These are phyloP conservation scores for Muscidifurax raptorellus DNA, from an alignment of 1,140 invertebrate genomes.

Conservation along the genomic window DNA sequence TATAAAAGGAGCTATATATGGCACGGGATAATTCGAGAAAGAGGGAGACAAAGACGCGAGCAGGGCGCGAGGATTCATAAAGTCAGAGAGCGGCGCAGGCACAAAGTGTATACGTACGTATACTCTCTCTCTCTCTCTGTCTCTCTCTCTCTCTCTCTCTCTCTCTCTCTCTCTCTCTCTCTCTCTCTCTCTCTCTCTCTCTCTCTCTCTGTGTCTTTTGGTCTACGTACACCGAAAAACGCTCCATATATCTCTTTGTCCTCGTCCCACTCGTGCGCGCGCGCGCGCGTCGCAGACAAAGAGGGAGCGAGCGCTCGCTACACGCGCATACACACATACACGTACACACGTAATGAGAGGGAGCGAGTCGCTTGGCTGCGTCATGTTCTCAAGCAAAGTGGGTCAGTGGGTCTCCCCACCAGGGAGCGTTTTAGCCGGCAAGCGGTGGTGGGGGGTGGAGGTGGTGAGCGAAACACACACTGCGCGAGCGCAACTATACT, in stretches of 20 bases:
- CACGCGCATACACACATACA: not conserved
- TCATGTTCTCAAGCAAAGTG: conserved; percentile 74
- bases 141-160: no score
- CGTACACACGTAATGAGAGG: conserved; percentile 57
- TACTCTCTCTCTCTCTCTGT: no score
- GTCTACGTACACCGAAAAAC: conserved; percentile 9
- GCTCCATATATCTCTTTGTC: conserved; percentile 39
- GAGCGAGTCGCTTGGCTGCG: conserved; percentile 71
- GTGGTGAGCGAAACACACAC: conserved; percentile 21
- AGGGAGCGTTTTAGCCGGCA: conserved; percentile 22
- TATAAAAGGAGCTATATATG: conserved; percentile 29
- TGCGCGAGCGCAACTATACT: not conserved
- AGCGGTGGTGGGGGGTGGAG: conserved; percentile 35
- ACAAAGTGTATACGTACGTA: not conserved
- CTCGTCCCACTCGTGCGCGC: conserved; percentile 34
- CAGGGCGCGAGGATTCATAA: not conserved
- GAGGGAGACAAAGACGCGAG: conserved; percentile 20
- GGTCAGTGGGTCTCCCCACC: conserved; percentile 75
- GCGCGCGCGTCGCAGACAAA: conserved; percentile 50
- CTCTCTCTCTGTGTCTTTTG: no score
- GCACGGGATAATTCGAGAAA: not conserved
- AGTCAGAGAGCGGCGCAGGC: not conserved
- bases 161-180: no score
- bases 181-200: no score
- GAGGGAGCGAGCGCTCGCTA: conserved; percentile 49